These are phyloP conservation scores for rat (Rattus norvegicus) DNA, from an alignment of 2,113 vertebrate species.

Conservation along the genomic window GRCr8 NC_086019.1:57841501-57842000, in stretches of 20 bases:
- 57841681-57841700: background rate
- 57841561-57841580: no score
- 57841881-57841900: background rate
- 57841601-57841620: no score
- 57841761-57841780: background rate
- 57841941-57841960: background rate
- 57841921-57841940: background rate
- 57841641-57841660: background rate
- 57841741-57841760: background rate
- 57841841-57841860: background rate
- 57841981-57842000: background rate
- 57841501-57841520: no score
- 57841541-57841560: no score
- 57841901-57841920: background rate
- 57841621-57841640: background rate
- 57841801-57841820: background rate
- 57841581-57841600: background rate
- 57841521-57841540: no score
- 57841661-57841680: background rate
- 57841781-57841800: background rate
- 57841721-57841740: background rate
- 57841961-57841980: background rate
- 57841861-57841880: background rate
- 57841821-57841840: background rate
- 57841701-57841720: background rate